These are phyloP conservation scores for Creontiades dilutus DNA, from an alignment of 2,888 invertebrate species.

Conservation along the genomic window DNA sequence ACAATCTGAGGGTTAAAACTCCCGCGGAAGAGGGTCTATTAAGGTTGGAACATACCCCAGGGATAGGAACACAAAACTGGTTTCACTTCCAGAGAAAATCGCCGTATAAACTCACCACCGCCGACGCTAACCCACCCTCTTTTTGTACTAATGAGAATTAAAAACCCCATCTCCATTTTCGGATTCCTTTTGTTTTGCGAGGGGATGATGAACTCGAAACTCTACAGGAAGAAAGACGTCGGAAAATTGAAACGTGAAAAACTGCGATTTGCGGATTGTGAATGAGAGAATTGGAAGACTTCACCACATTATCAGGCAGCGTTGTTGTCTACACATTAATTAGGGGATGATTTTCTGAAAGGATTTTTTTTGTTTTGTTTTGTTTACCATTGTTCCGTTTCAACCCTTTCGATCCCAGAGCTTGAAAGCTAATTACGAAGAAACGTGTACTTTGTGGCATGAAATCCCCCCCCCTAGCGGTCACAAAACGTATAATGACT, in stretches of 20 bases:
- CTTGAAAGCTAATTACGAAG: slow-evolving; percentile 40
- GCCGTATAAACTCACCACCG: slow-evolving; percentile 1
- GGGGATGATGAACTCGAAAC: slow-evolving; percentile 35
- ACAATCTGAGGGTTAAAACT: slow-evolving; percentile 37
- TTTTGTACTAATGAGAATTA: slow-evolving; percentile 47
- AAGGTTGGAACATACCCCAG: slow-evolving; percentile 34
- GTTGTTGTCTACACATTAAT: slow-evolving; percentile 28
- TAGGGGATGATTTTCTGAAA: slow-evolving; percentile 45
- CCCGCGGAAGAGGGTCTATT: slow-evolving; percentile 7
- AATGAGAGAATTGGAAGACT: neutral
- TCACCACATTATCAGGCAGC: neutral
- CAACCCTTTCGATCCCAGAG: neutral
- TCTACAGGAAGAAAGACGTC: neutral
- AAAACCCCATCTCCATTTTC: slow-evolving; percentile 38
- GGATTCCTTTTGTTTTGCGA: neutral
- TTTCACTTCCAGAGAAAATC: slow-evolving; percentile 35
- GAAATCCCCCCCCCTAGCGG: neutral
- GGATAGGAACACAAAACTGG: slow-evolving; percentile 20
- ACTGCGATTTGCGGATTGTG: slow-evolving; percentile 27
- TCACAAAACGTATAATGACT: neutral
- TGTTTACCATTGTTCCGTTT: slow-evolving; percentile 44
- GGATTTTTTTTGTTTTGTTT: too few species aligned
- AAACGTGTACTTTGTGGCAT: slow-evolving; percentile 41
- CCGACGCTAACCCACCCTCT: too few species aligned
- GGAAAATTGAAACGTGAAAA: slow-evolving; percentile 1